Evolutionary conservation across 2,888 invertebrate genomes (phyloP), one percentile per base, ranked within the genome.

Genomic region (Dicycla oo): DNA sequence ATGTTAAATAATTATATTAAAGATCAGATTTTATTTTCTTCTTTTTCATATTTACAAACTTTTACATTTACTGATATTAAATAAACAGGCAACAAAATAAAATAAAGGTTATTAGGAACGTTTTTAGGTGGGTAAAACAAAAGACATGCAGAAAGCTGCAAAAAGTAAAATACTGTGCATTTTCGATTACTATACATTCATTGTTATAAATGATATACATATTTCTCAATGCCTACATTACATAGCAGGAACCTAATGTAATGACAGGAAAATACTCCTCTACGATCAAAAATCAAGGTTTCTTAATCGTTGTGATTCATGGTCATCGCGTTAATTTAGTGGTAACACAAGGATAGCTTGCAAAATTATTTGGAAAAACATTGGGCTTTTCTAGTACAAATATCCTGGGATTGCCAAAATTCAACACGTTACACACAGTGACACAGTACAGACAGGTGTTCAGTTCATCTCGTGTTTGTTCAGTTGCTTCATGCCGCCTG

Each of bases 241-340:
- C 1, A 10, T 1, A 30, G 0, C 20, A 58, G 1, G 15, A 15
- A 38, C 8, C 6, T 54, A n/a, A 61, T 34, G 60, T 54, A 58
- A 66, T 58, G 38, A 80, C 64, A 78, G 74, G 74, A 73, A 68
- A 80, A 74, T 62, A 69, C 57, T 30, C 23, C 60, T 63, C 53
- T 54, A 30, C 62, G 47, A 45, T 30, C 63, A 56, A 75, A 80
- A 67, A 76, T 71, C 56, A 71, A 81, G 67, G 78, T 70, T 68
- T 45, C 30, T 8, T 56, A 58, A 67, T 61, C 49, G 64, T 70
- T 60, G 26, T 61, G 53, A 62, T 57, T 80, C 76, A 81, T 62
- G 71, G 76, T 62, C 76, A 79, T 61, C n/a, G 38, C 43, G 23
- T 57, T 61, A 60, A 67, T 80, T 75, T 75, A 57, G 64, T 67